Percentiles rank a stretch among this genome's conserved stretches.
Evolutionary conservation across 1,140 invertebrate species (phyloP).

Genomic region (Drepana arcuata): DNA sequence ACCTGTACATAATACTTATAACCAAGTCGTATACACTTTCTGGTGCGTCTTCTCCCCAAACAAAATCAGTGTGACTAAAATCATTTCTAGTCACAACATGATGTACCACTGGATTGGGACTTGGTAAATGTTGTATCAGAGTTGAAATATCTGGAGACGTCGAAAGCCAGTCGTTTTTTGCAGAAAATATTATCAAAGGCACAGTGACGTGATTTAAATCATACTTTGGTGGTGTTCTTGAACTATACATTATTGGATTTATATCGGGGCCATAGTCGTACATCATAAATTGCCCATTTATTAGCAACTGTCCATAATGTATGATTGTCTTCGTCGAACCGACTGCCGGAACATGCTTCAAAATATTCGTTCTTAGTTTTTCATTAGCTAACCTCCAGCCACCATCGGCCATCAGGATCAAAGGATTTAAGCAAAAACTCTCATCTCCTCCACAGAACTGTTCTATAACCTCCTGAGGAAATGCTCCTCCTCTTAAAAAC

Average conservation of each 20-base stretch:
- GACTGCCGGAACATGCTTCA: slow-evolving; percentile 8
- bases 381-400: slow-evolving; percentile 7
- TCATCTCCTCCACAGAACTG: slow-evolving; percentile 60
- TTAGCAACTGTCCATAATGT: slow-evolving; percentile 79
- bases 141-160: slow-evolving; percentile 53
- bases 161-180: slow-evolving; percentile 75
- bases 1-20: too few relatives aligned
- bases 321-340: slow-evolving; percentile 22
- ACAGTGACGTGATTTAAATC: slow-evolving; percentile 72
- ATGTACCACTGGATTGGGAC: slow-evolving; percentile 54
- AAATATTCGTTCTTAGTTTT: slow-evolving; percentile 3
- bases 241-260: slow-evolving; percentile 62
- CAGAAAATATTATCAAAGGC: slow-evolving; percentile 76
- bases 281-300: slow-evolving; percentile 72
- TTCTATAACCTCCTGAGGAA: slow-evolving; percentile 70
- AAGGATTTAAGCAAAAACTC: slow-evolving; percentile 13
- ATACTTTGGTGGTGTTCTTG: slow-evolving; percentile 74
- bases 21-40: slow-evolving; percentile 23
- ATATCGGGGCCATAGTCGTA: slow-evolving; percentile 79
- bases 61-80: slow-evolving; percentile 74
- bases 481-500: slow-evolving; percentile 13
- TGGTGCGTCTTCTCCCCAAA: slow-evolving; percentile 41
- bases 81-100: slow-evolving; percentile 39
- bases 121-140: slow-evolving; percentile 49
- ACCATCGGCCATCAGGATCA: slow-evolving; percentile 20